Base-by-base conservation (phyloP, 2,888 invertebrate species). In the Ichneumoninae sp. region DNA sequence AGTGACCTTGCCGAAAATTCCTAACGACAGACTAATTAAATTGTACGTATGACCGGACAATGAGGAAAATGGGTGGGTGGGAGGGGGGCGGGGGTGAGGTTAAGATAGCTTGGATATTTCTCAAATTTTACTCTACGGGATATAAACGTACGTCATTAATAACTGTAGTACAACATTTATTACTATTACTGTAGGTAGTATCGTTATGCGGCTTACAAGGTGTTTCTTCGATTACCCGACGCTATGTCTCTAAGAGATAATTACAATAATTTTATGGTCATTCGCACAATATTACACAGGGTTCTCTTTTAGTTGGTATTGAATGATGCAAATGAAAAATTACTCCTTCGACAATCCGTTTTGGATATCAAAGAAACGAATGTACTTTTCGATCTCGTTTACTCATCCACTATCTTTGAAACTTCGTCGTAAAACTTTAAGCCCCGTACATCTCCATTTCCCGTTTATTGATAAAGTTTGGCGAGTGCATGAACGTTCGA, bases 131-230 rank as follows among this genome's bases (percentile, higher is more conserved):
- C 26, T 36, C 66, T 83, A 74, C 50, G 60, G 54, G 50, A 44
- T 69, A 52, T 62, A 75, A 65, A 84, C 87, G 83, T 80, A 72
- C 83, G 52, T 85, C 77, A 86, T 87, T 86, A 87, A 86, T 86
- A 89, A 88, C 83, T 86, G 79, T 86, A 79, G 77, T 88, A 89
- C 89, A 86, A 89, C 84, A 89, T 87, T 89, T 87, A 90, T 88
- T 87, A 81, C 71, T 76, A 86, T 75, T 82, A 70, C 76, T 83
- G 80, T 74, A 62, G 77, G 72, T 88, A 86, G 85, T 71, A 69
- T 74, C 60, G 36, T 60, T 78, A 77, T 83, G 82, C 77, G 83
- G 79, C 70, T 84, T 85, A 87, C 85, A 88, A 86, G 81, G 10
- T 76, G 16, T 74, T 30, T 60, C 6, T 66, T 50, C 57, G 62